phyloP scores from a whole-genome alignment of 2,113 vertebrate genomes.

The Catharus fuscescens region DNA sequence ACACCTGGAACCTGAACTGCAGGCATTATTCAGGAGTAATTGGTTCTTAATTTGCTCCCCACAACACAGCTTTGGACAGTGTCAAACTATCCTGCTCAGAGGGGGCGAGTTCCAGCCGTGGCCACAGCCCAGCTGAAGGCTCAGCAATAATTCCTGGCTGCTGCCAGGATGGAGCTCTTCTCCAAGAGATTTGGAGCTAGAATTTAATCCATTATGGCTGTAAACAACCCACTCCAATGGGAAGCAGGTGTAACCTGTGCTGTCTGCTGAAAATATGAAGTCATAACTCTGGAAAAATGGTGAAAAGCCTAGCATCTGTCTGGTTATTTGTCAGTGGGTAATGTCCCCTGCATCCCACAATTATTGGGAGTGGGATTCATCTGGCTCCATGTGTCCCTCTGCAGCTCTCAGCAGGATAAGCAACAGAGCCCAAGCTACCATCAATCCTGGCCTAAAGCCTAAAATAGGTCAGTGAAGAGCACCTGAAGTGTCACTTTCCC shows the following conservation, averaged over 20 bases:
- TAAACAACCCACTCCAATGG: slow-evolving; percentile 39
- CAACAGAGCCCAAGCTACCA: not conserved
- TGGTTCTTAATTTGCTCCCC: not conserved
- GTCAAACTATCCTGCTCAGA: not conserved
- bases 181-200: slow-evolving; percentile 45
- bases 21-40: not conserved
- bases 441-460: slow-evolving; percentile 3
- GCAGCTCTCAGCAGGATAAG: not conserved
- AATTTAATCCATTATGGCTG: slow-evolving; percentile 50
- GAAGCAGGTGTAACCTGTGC: slow-evolving; percentile 55
- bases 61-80: not conserved
- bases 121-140: not conserved
- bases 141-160: slow-evolving; percentile 3
- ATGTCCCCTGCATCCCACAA: not conserved
- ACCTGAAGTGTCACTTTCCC: not conserved
- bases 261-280: slow-evolving; percentile 51
- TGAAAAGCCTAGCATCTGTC: not conserved
- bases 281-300: slow-evolving; percentile 42
- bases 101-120: not conserved
- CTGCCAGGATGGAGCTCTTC: slow-evolving; percentile 8
- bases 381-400: not conserved
- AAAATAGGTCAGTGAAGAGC: not conserved
- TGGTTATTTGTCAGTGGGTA: slow-evolving; percentile 10
- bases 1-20: not conserved
- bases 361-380: not conserved